Conservation (phyloP, 2,888 invertebrate genomes). For the Nipponacmea schrenckii region DNA sequence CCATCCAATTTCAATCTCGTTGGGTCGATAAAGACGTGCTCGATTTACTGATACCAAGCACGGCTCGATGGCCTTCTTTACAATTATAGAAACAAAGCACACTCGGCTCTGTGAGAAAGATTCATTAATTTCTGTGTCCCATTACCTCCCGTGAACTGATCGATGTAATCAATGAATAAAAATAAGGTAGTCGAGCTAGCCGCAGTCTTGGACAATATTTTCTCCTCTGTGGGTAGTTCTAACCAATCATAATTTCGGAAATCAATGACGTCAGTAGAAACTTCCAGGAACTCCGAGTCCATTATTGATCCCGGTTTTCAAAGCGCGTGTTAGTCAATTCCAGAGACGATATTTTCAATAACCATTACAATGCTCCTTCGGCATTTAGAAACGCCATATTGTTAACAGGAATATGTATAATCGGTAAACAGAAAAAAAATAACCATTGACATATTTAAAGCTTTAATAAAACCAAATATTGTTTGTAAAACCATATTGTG, state of each 20-base stretch:
- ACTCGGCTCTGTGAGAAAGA: background rate
- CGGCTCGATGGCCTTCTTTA: background rate
- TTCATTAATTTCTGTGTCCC: background rate
- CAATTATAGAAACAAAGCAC: background rate
- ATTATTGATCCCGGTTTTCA: background rate
- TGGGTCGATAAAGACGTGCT: background rate
- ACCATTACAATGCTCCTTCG: background rate
- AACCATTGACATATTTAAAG: background rate
- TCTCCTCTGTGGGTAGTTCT: background rate
- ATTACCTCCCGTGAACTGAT: background rate
- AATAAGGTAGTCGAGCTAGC: background rate
- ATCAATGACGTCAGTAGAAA: background rate
- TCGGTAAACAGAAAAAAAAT: background rate
- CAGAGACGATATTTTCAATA: background rate
- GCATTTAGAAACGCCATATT: constrained; percentile 2
- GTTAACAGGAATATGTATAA: background rate
- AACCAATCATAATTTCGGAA: background rate
- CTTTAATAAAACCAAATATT: too few species aligned
- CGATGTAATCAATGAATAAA: constrained; percentile 4
- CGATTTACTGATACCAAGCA: background rate
- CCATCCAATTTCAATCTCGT: background rate
- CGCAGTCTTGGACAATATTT: background rate
- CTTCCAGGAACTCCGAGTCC: background rate
- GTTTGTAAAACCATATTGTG: background rate
- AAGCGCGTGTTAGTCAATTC: background rate